phyloP scores from a whole-genome alignment of 2,113 vertebrate species.

The Channa argus region DNA sequence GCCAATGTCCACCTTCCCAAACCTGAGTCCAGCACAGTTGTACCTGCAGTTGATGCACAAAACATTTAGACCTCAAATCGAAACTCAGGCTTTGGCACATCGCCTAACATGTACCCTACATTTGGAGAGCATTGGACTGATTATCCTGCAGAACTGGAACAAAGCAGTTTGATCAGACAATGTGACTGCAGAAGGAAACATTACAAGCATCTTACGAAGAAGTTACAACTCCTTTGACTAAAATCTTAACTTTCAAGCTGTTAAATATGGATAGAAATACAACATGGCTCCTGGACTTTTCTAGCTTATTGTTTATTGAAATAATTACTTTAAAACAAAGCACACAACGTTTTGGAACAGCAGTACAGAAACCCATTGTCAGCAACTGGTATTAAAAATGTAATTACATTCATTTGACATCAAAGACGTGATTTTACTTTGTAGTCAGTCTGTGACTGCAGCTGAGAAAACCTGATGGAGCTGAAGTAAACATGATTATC shows the following conservation, averaged over 20 bases:
- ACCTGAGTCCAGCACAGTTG: slow-evolving; percentile 90
- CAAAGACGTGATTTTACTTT: too few relatives aligned
- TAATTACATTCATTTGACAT: too few relatives aligned
- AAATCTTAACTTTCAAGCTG: background rate
- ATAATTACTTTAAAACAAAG: too few relatives aligned
- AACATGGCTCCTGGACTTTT: background rate
- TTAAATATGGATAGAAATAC: background rate
- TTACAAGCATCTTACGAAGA: background rate
- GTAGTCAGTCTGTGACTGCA: background rate
- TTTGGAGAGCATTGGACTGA: background rate
- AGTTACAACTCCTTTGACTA: too few relatives aligned
- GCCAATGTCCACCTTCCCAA: slow-evolving; percentile 95
- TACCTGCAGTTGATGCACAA: slow-evolving; percentile 82
- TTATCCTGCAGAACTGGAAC: background rate
- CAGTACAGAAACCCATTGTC: too few relatives aligned
- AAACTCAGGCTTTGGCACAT: background rate
- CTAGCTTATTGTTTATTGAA: background rate
- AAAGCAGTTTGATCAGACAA: background rate
- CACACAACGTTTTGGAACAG: too few relatives aligned
- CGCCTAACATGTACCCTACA: background rate
- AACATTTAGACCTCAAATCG: background rate
- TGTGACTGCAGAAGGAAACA: background rate
- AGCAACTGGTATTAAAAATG: too few relatives aligned
- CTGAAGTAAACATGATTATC: background rate
- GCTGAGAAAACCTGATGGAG: background rate